A percentile compares a stretch with the other conserved stretches of the same genome.
phyloP scores from a whole-genome alignment of 2,888 invertebrate genomes.

The Palloptera scutellata region DNA sequence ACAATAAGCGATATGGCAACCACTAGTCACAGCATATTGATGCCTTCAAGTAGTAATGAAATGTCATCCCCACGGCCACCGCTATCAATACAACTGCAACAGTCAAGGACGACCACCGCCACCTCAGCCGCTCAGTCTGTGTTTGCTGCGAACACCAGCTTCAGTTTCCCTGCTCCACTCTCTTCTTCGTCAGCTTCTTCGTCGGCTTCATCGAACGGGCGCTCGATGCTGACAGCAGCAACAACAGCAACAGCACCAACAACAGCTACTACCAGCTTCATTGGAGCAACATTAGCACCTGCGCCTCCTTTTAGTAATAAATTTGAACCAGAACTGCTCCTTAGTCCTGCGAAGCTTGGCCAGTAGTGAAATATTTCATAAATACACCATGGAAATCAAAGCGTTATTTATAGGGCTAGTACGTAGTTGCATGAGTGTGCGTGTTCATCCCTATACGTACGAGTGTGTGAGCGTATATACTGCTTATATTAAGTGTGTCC shows the following conservation, averaged over 20 bases:
- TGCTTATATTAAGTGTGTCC: no score
- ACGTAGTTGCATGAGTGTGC: no score
- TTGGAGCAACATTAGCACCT: constrained; percentile 19
- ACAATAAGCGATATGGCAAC: neutral
- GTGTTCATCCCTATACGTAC: no score
- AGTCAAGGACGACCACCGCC: neutral
- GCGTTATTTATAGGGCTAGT: no score
- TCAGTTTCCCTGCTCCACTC: constrained; percentile 40
- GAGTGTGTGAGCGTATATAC: no score
- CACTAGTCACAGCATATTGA: constrained; percentile 51
- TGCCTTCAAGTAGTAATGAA: constrained; percentile 36
- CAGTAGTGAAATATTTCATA: constrained; percentile 46
- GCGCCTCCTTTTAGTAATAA: constrained; percentile 44
- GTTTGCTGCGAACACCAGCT: constrained; percentile 25
- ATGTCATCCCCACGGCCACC: constrained; percentile 16
- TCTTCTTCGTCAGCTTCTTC: constrained; percentile 38
- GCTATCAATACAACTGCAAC: constrained; percentile 14
- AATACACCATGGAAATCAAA: neutral
- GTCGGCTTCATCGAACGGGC: constrained; percentile 35
- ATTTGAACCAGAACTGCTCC: constrained; percentile 62
- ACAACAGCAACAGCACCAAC: constrained; percentile 11
- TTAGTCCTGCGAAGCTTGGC: constrained; percentile 64
- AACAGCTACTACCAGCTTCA: neutral
- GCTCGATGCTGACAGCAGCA: constrained; percentile 30
- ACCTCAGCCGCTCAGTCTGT: constrained; percentile 35